These are phyloP conservation scores for Microtus montanus DNA, from an alignment of 2,113 vertebrate species.

Conservation along the genomic window DNA sequence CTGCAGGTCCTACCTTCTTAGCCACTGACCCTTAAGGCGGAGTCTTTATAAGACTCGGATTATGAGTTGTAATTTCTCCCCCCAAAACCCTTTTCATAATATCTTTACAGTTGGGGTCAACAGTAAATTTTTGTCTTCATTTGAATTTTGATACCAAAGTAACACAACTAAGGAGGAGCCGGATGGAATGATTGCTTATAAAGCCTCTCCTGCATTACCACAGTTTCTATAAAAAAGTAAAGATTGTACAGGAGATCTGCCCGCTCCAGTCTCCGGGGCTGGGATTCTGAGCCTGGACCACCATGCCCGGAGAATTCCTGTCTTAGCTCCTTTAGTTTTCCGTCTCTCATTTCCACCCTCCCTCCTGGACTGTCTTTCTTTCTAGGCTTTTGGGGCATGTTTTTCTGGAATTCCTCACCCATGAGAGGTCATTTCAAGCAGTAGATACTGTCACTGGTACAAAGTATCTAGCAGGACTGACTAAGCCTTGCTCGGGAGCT, in stretches of 20 bases:
- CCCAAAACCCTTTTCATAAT: accelerated
- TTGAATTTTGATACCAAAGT: slow-evolving; percentile 15
- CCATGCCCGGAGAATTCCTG: neutral
- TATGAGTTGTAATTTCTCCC: neutral
- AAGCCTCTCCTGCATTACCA: neutral
- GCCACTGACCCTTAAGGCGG: slow-evolving; percentile 11
- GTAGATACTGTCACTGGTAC: neutral
- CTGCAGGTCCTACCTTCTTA: slow-evolving; percentile 6
- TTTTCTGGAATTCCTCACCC: neutral
- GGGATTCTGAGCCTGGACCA: too few relatives aligned
- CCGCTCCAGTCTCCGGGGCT: neutral
- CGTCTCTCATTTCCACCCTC: neutral
- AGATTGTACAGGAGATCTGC: neutral
- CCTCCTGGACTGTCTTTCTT: neutral
- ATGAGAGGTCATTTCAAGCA: neutral
- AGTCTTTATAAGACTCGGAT: slow-evolving; percentile 41
- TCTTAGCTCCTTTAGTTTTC: neutral
- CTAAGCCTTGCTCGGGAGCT: neutral
- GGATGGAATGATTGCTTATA: neutral
- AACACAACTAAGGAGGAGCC: neutral
- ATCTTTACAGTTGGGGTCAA: neutral
- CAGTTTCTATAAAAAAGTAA: neutral
- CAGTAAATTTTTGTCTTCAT: neutral
- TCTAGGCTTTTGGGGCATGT: neutral
- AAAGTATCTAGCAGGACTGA: neutral